These are phyloP conservation scores for Phyllostomus discolor DNA, from an alignment of 2,113 vertebrate species.

Conservation along the genomic window DNA sequence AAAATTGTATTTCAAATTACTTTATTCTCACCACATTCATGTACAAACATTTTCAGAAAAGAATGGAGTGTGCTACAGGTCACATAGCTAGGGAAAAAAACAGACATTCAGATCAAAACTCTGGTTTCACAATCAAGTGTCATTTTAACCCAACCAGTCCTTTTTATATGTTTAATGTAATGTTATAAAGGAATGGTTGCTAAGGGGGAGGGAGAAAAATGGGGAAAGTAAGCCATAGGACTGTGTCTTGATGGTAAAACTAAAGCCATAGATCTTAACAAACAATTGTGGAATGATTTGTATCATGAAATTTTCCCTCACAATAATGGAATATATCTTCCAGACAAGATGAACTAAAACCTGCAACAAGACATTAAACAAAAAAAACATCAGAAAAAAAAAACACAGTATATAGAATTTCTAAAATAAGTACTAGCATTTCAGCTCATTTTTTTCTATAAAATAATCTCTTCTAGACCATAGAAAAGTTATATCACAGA, in stretches of 20 bases:
- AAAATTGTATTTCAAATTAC: not conserved
- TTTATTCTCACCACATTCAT: not conserved
- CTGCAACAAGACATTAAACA: not conserved
- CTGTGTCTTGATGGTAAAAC: not conserved
- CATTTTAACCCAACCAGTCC: not conserved
- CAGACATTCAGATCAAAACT: not conserved
- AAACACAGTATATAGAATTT: not conserved
- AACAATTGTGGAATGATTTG: not conserved
- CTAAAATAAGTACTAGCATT: not conserved
- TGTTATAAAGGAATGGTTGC: not conserved
- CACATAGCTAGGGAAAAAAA: not conserved
- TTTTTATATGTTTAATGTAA: not conserved
- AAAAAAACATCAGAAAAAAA: not conserved
- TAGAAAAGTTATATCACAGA: not conserved
- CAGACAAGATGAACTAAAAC: not conserved
- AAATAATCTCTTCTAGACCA: not conserved
- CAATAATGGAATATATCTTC: not conserved
- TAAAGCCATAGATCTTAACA: not conserved
- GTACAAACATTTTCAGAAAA: not conserved
- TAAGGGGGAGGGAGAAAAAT: not conserved
- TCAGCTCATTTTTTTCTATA: not conserved
- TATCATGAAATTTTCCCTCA: not conserved
- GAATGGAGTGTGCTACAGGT: not conserved
- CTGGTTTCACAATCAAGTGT: not conserved
- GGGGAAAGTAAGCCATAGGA: not conserved